These are phyloP conservation scores for Tenthredo distinguenda DNA, from an alignment of 2,888 invertebrate species.

Conservation along the genomic window DNA sequence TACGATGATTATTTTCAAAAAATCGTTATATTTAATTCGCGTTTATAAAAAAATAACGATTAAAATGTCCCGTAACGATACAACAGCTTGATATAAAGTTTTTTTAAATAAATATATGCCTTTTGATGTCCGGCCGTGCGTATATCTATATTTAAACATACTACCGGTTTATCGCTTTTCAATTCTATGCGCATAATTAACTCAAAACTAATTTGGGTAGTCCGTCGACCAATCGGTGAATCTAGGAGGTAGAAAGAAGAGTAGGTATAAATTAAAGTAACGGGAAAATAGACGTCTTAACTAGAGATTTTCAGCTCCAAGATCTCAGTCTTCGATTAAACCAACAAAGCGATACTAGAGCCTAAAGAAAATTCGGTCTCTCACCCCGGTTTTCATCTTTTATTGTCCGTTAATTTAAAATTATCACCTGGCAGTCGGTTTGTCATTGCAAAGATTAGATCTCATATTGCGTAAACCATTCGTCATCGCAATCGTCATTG, in stretches of 20 bases:
- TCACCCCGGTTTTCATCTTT: neutral
- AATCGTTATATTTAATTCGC: neutral
- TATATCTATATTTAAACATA: neutral
- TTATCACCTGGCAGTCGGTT: neutral
- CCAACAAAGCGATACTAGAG: neutral
- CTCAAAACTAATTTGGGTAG: constrained; percentile 13
- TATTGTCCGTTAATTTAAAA: neutral
- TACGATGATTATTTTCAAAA: neutral
- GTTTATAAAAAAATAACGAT: neutral
- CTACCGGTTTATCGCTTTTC: constrained; percentile 38
- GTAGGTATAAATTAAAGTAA: constrained; percentile 37
- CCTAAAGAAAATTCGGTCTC: neutral
- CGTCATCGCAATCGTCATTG: constrained; percentile 7
- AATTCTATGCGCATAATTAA: constrained; percentile 45
- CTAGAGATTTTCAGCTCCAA: neutral
- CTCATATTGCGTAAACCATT: neutral
- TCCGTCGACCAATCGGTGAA: constrained; percentile 29
- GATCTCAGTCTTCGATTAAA: constrained; percentile 1
- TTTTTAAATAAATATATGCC: neutral
- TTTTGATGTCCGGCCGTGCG: too few relatives aligned
- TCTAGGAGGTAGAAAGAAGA: neutral
- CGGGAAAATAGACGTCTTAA: constrained; percentile 22
- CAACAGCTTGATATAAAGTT: neutral
- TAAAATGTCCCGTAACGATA: neutral
- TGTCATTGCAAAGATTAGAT: neutral